Percentiles rank a stretch among this genome's conserved stretches.
Evolutionary conservation across 1,140 invertebrate species (phyloP).

Genomic region (Drosophila leontia): DNA sequence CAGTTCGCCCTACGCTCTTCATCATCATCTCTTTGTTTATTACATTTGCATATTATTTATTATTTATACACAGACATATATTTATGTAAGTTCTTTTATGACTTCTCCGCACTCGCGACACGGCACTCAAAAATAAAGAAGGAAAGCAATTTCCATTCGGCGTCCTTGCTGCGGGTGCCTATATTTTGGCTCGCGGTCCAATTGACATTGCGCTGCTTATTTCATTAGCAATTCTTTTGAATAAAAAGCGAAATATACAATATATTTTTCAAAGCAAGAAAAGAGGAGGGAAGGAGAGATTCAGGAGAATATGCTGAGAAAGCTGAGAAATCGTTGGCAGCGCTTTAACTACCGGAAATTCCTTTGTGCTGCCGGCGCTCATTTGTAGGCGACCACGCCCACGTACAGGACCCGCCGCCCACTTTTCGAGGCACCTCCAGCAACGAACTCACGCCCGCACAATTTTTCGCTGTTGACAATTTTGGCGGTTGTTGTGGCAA

Average conservation of each 20-base stretch:
- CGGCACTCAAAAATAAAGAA: slow-evolving; percentile 26
- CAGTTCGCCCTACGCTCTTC: slow-evolving; percentile 38
- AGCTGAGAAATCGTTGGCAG: slow-evolving; percentile 54
- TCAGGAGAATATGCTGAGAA: slow-evolving; percentile 45
- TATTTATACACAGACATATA: slow-evolving; percentile 74
- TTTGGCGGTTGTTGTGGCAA: slow-evolving; percentile 83
- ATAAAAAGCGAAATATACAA: slow-evolving; percentile 49
- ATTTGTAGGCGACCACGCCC: slow-evolving; percentile 62
- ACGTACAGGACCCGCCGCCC: slow-evolving; percentile 3
- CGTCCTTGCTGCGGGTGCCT: slow-evolving; percentile 25
- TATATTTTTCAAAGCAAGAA: slow-evolving; percentile 40
- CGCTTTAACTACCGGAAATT: slow-evolving; percentile 83
- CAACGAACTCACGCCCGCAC: slow-evolving; percentile 72
- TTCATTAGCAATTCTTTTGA: slow-evolving; percentile 81
- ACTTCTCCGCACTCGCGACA: slow-evolving; percentile 50
- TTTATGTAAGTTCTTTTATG: slow-evolving; percentile 66
- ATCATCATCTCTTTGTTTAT: slow-evolving; percentile 74
- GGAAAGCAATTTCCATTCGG: slow-evolving; percentile 10
- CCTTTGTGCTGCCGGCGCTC: slow-evolving; percentile 77
- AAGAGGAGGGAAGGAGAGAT: slow-evolving; percentile 19
- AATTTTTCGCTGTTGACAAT: slow-evolving; percentile 84
- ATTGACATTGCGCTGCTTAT: slow-evolving; percentile 64
- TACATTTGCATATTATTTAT: slow-evolving; percentile 83
- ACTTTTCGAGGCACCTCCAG: slow-evolving; percentile 32
- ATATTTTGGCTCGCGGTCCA: slow-evolving; percentile 30